phyloP scores from a whole-genome alignment of 2,113 vertebrate genomes.

The Chaetorhynchus papuensis region DNA sequence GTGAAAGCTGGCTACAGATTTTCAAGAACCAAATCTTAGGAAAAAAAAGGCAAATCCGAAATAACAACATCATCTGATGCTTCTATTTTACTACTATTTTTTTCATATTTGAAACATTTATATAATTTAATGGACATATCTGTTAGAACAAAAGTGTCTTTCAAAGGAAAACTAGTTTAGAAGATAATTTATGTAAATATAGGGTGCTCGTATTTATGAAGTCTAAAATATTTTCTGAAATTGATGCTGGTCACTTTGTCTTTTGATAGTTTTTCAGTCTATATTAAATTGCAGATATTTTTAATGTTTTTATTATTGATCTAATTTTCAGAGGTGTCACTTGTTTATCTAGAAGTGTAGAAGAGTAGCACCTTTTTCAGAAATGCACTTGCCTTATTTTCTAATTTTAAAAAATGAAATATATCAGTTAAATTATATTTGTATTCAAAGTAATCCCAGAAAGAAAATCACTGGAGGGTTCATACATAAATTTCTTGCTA shows the following conservation, averaged over 20 bases:
- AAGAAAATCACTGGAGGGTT: slow-evolving; percentile 54
- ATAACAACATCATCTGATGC: slow-evolving; percentile 9
- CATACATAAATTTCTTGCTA: slow-evolving; percentile 45
- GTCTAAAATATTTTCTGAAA: slow-evolving; percentile 70
- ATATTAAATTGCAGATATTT: slow-evolving; percentile 63
- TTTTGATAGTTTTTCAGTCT: slow-evolving; percentile 71
- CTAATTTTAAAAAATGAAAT: slow-evolving; percentile 58
- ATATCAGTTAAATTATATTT: slow-evolving; percentile 74
- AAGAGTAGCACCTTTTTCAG: slow-evolving; percentile 65
- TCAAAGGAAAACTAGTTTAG: slow-evolving; percentile 51
- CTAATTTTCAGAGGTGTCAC: slow-evolving; percentile 57
- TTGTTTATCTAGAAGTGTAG: slow-evolving; percentile 61
- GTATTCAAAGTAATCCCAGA: slow-evolving; percentile 63
- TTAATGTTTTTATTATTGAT: slow-evolving; percentile 68
- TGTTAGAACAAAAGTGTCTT: slow-evolving; percentile 47
- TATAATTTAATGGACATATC: slow-evolving; percentile 62
- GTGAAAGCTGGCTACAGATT: slow-evolving; percentile 27
- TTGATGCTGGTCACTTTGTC: slow-evolving; percentile 62
- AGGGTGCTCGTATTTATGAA: slow-evolving; percentile 68
- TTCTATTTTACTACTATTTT: slow-evolving; percentile 60
- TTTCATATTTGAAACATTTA: slow-evolving; percentile 53
- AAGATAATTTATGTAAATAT: slow-evolving; percentile 71
- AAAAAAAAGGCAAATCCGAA: slow-evolving; percentile 34
- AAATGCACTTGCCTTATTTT: slow-evolving; percentile 77
- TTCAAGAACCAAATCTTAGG: slow-evolving; percentile 48